Conservation (phyloP, 1,140 invertebrate species). For the Leptinotarsa lineolata region DNA sequence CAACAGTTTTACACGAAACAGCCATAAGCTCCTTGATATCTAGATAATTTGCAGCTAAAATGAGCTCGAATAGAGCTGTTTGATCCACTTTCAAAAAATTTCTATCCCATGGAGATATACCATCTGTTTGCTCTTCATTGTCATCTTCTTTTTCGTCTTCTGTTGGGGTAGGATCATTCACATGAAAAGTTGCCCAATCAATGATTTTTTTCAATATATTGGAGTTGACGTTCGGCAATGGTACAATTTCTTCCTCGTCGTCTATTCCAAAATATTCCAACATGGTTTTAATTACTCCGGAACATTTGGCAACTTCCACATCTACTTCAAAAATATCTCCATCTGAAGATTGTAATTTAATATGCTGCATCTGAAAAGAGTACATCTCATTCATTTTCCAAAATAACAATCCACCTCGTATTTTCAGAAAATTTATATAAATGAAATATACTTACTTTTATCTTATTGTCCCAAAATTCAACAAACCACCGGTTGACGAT, state of each 20-base stretch:
- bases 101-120: slow-evolving; percentile 98
- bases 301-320: slow-evolving; percentile 97
- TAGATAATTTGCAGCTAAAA: slow-evolving; percentile 95
- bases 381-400: too few species aligned
- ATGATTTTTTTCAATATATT: slow-evolving; percentile 96
- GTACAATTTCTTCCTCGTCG: slow-evolving; percentile 91
- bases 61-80: slow-evolving; percentile 95
- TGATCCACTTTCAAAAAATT: slow-evolving; percentile 98
- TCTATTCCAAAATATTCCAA: slow-evolving; percentile 94
- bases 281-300: slow-evolving; percentile 98
- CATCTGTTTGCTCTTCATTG: slow-evolving; percentile 96
- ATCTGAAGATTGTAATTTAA: slow-evolving; percentile 94
- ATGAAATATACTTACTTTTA: too few species aligned
- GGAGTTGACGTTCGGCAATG: slow-evolving; percentile 97
- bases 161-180: slow-evolving; percentile 91
- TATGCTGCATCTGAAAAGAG: slow-evolving; percentile 77
- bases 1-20: slow-evolving; percentile 98
- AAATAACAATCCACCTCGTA: too few species aligned
- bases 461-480: too few species aligned
- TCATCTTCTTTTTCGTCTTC: slow-evolving; percentile 99
- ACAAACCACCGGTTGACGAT: too few species aligned
- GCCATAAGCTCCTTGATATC: slow-evolving; percentile 97
- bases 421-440: too few species aligned
- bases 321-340: slow-evolving; percentile 96
- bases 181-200: slow-evolving; percentile 92